These are phyloP conservation scores for Perca schrenkii DNA, from an alignment of 2,113 vertebrate genomes.

Conservation along the genomic window DNA sequence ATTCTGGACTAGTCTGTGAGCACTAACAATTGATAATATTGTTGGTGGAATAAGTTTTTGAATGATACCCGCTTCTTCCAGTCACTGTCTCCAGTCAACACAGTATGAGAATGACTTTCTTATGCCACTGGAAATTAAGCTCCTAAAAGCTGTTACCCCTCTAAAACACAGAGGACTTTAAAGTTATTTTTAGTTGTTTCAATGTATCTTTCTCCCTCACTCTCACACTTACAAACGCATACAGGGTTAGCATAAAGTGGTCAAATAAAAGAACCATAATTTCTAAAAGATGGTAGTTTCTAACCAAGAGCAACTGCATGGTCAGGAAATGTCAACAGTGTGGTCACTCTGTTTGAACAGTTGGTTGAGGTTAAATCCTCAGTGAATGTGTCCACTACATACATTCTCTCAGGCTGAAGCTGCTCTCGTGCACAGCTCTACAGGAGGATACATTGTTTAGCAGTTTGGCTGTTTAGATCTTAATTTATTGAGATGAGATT, in stretches of 20 bases:
- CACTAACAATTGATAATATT: neutral
- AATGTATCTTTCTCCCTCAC: neutral
- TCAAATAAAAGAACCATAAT: slow-evolving; percentile 4
- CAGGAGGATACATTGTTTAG: neutral
- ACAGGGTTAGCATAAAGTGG: neutral
- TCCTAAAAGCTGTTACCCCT: neutral
- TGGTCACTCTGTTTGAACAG: slow-evolving; percentile 38
- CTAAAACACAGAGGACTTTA: neutral
- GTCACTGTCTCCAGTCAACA: neutral
- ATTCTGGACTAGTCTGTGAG: neutral
- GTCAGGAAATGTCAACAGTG: slow-evolving; percentile 52
- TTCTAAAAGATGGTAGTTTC: slow-evolving; percentile 15
- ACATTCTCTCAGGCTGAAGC: slow-evolving; percentile 18
- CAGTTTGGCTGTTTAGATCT: neutral
- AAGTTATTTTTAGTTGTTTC: neutral
- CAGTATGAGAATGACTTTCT: neutral
- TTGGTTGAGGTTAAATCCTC: slow-evolving; percentile 44
- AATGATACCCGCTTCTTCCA: neutral
- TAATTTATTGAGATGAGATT: neutral
- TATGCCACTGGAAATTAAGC: neutral
- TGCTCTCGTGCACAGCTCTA: neutral
- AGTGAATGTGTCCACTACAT: slow-evolving; percentile 33
- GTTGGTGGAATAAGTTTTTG: neutral
- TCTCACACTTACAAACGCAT: neutral
- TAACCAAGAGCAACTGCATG: slow-evolving; percentile 32